Conservation (phyloP, 2,888 invertebrate genomes). For the Drosophila emarginata region DNA sequence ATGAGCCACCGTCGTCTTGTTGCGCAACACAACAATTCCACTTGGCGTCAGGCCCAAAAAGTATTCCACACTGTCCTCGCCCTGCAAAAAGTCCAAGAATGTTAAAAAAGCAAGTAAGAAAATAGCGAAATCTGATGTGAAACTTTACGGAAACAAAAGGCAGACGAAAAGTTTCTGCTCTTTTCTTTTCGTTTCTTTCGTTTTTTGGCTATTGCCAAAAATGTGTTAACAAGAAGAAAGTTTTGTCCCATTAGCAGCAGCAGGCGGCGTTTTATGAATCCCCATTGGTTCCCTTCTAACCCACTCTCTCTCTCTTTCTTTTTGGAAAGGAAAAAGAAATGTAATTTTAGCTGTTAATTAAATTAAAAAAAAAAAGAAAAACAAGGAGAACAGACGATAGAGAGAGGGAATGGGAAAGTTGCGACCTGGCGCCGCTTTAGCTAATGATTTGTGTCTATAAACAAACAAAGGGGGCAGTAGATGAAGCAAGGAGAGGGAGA, state of each 20-base stretch:
- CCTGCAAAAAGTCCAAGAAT: conserved; percentile 84
- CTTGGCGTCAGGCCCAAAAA: conserved; percentile 97
- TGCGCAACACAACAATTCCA: conserved; percentile 95
- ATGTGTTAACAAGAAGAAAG: conserved; percentile 67
- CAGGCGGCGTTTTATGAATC: conserved; percentile 54
- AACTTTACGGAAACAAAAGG: conserved; percentile 43
- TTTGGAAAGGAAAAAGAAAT: conserved; percentile 36
- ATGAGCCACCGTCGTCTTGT: conserved; percentile 97
- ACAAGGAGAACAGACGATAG: conserved; percentile 15
- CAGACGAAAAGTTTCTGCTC: conserved; percentile 62
- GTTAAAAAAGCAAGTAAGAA: conserved; percentile 22
- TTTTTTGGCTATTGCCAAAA: conserved; percentile 57
- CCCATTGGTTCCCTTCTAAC: conserved; percentile 24
- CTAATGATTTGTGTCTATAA: conserved; percentile 76
- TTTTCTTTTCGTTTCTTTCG: neutral
- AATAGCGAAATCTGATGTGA: conserved; percentile 26
- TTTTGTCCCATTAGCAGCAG: conserved; percentile 70
- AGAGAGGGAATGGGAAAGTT: conserved; percentile 17
- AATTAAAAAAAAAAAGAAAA: conserved; percentile 57
- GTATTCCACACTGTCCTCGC: conserved; percentile 98
- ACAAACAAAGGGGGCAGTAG: conserved; percentile 36
- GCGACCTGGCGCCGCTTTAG: conserved; percentile 66
- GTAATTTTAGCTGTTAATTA: conserved; percentile 74
- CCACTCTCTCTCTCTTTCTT: neutral
- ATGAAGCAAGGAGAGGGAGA: conserved; percentile 20